A percentile compares a stretch with the other conserved stretches of the same genome.
phyloP scores from a whole-genome alignment of 92 coral and sea anemone species.

The Bergia sp. region DNA sequence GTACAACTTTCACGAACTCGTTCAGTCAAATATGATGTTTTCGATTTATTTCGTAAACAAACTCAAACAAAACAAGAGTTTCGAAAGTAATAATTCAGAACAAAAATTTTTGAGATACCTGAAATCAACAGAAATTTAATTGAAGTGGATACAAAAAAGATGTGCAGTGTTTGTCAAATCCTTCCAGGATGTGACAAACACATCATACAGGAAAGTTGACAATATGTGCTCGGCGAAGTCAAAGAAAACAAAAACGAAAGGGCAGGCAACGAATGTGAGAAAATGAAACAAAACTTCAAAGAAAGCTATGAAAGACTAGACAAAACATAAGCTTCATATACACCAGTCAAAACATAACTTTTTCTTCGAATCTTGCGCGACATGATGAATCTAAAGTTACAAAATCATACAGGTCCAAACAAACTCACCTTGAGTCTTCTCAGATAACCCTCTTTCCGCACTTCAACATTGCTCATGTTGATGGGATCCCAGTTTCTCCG shows the following conservation, averaged over 20 bases:
- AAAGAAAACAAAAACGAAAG: conserved; percentile 6
- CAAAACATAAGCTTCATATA: background rate
- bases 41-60: conserved; percentile 1
- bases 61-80: background rate
- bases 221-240: conserved; percentile 14
- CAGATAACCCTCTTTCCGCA: conserved; percentile 83
- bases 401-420: background rate
- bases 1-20: background rate
- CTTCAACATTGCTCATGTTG: conserved; percentile 70
- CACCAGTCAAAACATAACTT: background rate
- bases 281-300: background rate
- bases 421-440: conserved; percentile 80
- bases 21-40: background rate
- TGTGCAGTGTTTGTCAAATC: conserved; percentile 2
- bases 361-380: conserved; percentile 17
- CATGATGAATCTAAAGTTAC: background rate
- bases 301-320: background rate
- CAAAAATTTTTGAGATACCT: background rate
- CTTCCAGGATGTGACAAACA: background rate
- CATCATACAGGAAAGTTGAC: conserved; percentile 1
- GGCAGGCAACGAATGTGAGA: background rate
- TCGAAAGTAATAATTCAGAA: conserved; percentile 15
- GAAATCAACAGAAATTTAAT: background rate
- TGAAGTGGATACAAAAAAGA: conserved; percentile 5
- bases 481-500: conserved; percentile 12